Evolutionary conservation across 2,888 invertebrate species (phyloP).

Genomic region (Electrophaes corylata): DNA sequence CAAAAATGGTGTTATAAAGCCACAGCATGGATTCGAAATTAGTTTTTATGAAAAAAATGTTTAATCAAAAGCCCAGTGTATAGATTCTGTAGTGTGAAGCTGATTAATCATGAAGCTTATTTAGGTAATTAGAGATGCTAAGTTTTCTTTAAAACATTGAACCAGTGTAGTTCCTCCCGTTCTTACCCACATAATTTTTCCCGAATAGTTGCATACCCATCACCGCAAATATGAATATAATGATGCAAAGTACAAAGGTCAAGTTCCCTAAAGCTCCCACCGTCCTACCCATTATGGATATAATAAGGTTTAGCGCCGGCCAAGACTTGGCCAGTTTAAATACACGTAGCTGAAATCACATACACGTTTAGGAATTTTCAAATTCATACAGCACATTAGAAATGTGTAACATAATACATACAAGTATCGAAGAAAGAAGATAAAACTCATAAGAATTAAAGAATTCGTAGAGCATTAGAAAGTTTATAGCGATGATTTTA

Average conservation of each 20-base stretch:
- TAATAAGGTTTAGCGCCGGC: slow-evolving; percentile 97
- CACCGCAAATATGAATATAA: slow-evolving; percentile 98
- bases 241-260: slow-evolving; percentile 97
- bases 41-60: slow-evolving; percentile 76
- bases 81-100: slow-evolving; percentile 80
- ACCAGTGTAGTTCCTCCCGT: slow-evolving; percentile 95
- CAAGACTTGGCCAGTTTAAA: slow-evolving; percentile 98
- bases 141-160: slow-evolving; percentile 76
- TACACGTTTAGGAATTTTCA: slow-evolving; percentile 41
- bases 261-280: slow-evolving; percentile 97
- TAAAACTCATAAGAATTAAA: not conserved
- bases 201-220: slow-evolving; percentile 99
- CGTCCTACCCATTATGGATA: slow-evolving; percentile 97
- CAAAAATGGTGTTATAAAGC: slow-evolving; percentile 78
- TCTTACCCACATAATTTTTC: slow-evolving; percentile 94
- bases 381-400: slow-evolving; percentile 19
- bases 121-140: slow-evolving; percentile 78
- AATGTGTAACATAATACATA: slow-evolving; percentile 10
- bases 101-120: slow-evolving; percentile 78
- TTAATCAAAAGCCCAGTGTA: slow-evolving; percentile 81
- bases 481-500: slow-evolving; percentile 1
- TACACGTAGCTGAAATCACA: slow-evolving; percentile 92
- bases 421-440: not conserved
- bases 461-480: too few relatives aligned
- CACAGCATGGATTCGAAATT: slow-evolving; percentile 69